Base-by-base conservation (phyloP, 2,888 invertebrate genomes). In the Itoplectis maculator region DNA sequence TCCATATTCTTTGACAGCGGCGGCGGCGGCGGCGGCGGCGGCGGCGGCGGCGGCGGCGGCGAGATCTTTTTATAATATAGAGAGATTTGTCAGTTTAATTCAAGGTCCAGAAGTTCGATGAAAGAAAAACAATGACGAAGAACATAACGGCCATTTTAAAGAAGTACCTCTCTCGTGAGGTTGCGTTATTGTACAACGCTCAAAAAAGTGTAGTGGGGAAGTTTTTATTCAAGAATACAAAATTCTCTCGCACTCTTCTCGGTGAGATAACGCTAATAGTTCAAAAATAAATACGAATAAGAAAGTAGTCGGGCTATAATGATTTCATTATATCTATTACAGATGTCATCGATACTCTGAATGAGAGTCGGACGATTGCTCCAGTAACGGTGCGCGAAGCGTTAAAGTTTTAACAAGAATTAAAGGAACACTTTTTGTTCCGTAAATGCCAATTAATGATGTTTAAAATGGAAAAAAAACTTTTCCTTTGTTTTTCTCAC, bases 141-240 rank as follows among this genome's bases (percentile, higher is more conserved):
- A 76, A 76, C 35, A 37, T 68, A 7, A 59, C 37, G 1, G 47
- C 56, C 1, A 47, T 59, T 8, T 13, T 76, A 0, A 66, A 59
- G n/a, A 66, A 56, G 15, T 68, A 59, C 40, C 18, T 68, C 15
- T 37, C 59, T 13, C 75, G 49, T 11, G 68, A 76, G 2, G 45
- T 68, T 1, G 76, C 68, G 13, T 11, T 76, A n/a, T 51, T 37
- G 35, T 76, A 68, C 59, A 76, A 68, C 37, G 59, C 76, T n/a
- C 76, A 76, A 35, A 13, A 56, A 59, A 20, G 68, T 35, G 63
- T 59, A 47, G 18, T 20, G 11, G 68, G 68, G 0, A 76, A 76
- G 66, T 49, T 37, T 9, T 18, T 76, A 0, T 68, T 76, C 18
- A 68, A 76, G 42, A 47, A 76, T 13, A 76, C 68, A 7, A 45